These are phyloP conservation scores for Hydra vulgaris DNA, from an alignment of 30 jellyfish, hydroid and myxozoan genomes.

Conservation along the genomic window DNA sequence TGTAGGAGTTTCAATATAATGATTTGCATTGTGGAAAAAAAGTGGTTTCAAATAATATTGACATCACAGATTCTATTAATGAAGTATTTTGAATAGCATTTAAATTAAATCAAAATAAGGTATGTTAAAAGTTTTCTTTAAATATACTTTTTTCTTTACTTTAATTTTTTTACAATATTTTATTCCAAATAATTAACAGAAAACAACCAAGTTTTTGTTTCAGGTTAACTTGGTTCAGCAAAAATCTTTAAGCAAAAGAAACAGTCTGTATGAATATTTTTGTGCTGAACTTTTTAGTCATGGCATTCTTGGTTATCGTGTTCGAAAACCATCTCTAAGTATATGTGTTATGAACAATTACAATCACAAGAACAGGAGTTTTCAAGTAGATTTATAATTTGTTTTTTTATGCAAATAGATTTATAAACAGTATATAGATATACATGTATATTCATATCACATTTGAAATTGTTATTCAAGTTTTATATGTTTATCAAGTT, in stretches of 20 bases:
- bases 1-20: neutral
- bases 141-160: neutral
- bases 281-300: conserved; percentile 8
- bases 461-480: too few relatives aligned
- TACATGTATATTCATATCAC: too few relatives aligned
- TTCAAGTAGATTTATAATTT: neutral
- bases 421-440: too few relatives aligned
- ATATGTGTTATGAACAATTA: neutral
- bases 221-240: neutral
- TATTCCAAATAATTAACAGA: too few relatives aligned
- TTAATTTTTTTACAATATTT: too few relatives aligned
- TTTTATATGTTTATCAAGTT: too few relatives aligned
- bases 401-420: too few relatives aligned
- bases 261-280: conserved; percentile 1
- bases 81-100: neutral
- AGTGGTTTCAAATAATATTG: neutral
- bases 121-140: neutral
- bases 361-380: neutral
- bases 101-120: too few relatives aligned
- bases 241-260: neutral
- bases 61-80: neutral
- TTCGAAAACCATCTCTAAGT: neutral
- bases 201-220: neutral
- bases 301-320: neutral
- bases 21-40: neutral